These are phyloP conservation scores for Netelia fuscicornis DNA, from an alignment of 2,888 invertebrate species.

Conservation along the genomic window DNA sequence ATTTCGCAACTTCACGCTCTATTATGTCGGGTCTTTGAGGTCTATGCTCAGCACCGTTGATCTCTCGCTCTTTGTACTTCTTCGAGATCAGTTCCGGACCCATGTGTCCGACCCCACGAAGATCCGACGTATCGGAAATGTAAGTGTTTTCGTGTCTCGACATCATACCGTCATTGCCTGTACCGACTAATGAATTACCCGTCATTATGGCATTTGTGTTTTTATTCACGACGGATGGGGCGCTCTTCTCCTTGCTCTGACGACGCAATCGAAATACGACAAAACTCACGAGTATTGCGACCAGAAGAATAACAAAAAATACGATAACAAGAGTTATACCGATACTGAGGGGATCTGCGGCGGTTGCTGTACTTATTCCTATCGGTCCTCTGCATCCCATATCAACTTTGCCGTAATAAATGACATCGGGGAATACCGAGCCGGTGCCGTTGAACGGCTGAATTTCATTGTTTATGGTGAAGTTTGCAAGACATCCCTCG, in stretches of 20 bases:
- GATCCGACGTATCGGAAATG: slow-evolving; percentile 87
- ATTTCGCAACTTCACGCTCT: slow-evolving; percentile 94
- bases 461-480: slow-evolving; percentile 94
- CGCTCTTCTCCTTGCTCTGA: slow-evolving; percentile 94
- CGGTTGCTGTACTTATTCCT: slow-evolving; percentile 90
- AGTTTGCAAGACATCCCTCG: slow-evolving; percentile 95
- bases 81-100: slow-evolving; percentile 95
- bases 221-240: slow-evolving; percentile 91
- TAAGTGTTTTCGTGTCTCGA: slow-evolving; percentile 89
- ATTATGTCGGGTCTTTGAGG: slow-evolving; percentile 97
- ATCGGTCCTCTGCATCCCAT: slow-evolving; percentile 91
- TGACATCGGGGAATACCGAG: slow-evolving; percentile 90
- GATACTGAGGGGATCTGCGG: slow-evolving; percentile 95
- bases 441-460: slow-evolving; percentile 96
- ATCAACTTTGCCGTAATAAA: slow-evolving; percentile 90
- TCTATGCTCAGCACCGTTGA: slow-evolving; percentile 89
- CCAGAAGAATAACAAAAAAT: slow-evolving; percentile 95
- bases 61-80: slow-evolving; percentile 95
- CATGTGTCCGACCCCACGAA: slow-evolving; percentile 91
- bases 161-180: slow-evolving; percentile 90
- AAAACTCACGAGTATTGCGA: slow-evolving; percentile 96
- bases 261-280: slow-evolving; percentile 95
- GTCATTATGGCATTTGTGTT: slow-evolving; percentile 91
- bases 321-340: slow-evolving; percentile 97
- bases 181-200: slow-evolving; percentile 89